phyloP scores from a whole-genome alignment of 1,140 invertebrate species.

The Megathymus violae region DNA sequence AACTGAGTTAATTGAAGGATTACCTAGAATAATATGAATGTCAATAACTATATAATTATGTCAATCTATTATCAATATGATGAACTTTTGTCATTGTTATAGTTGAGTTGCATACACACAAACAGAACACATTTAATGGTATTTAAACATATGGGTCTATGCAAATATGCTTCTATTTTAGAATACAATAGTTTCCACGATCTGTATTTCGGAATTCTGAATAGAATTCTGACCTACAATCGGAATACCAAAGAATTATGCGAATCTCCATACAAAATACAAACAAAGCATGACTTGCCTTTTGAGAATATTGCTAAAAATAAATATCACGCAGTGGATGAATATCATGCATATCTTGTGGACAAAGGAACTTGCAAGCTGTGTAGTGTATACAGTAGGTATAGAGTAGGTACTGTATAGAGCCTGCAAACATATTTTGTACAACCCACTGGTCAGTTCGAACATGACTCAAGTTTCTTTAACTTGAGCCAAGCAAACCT shows the following conservation, averaged over 20 bases:
- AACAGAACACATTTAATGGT: too few relatives aligned
- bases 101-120: too few relatives aligned
- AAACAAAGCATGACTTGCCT: constrained; percentile 13
- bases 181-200: background rate
- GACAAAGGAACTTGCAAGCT: constrained; percentile 10
- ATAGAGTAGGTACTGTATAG: constrained; percentile 1
- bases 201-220: background rate
- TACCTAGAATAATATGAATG: too few relatives aligned
- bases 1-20: too few relatives aligned
- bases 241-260: background rate
- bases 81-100: too few relatives aligned
- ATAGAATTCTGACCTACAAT: constrained; percentile 5
- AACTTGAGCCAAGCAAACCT: too few relatives aligned
- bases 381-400: background rate
- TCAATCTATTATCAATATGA: too few relatives aligned
- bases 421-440: too few relatives aligned
- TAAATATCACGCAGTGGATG: constrained; percentile 16
- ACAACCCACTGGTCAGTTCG: too few relatives aligned
- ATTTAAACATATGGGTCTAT: background rate
- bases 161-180: background rate
- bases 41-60: too few relatives aligned
- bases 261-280: constrained; percentile 9
- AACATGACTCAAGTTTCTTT: too few relatives aligned
- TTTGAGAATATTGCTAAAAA: constrained; percentile 20
- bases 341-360: constrained; percentile 18